phyloP scores from a whole-genome alignment of 2,113 vertebrate species.

The Paramormyrops kingsleyae region DNA sequence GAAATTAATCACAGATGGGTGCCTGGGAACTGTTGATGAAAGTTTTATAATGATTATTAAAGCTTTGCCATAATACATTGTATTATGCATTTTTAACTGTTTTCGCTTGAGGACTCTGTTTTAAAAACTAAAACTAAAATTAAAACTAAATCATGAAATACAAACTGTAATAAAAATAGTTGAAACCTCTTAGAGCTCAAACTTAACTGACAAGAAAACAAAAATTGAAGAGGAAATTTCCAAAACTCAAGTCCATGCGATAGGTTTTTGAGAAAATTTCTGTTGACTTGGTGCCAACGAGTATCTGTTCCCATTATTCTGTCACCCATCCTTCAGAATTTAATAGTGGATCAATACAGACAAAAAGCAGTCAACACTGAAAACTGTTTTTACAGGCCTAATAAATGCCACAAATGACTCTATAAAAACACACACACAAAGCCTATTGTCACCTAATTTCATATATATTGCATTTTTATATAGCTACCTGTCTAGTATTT shows the following conservation, averaged over 20 bases:
- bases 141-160: not conserved
- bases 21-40: not conserved
- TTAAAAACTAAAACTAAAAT: not conserved
- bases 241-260: not conserved
- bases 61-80: not conserved
- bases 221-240: not conserved
- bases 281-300: not conserved
- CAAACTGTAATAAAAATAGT: not conserved
- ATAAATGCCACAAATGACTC: not conserved
- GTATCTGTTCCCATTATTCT: conserved; percentile 1
- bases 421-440: not conserved
- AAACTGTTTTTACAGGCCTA: not conserved
- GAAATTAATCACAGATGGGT: not conserved
- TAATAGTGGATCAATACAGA: conserved; percentile 11
- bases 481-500: not conserved
- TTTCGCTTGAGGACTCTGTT: not conserved
- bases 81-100: not conserved
- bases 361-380: not conserved
- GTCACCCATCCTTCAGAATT: not conserved
- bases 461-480: not conserved
- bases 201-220: not conserved
- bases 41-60: not conserved
- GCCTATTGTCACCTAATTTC: not conserved
- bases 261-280: not conserved
- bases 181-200: not conserved